Conservation (phyloP, 1,140 invertebrate genomes). For the Drosophila asahinai region DNA sequence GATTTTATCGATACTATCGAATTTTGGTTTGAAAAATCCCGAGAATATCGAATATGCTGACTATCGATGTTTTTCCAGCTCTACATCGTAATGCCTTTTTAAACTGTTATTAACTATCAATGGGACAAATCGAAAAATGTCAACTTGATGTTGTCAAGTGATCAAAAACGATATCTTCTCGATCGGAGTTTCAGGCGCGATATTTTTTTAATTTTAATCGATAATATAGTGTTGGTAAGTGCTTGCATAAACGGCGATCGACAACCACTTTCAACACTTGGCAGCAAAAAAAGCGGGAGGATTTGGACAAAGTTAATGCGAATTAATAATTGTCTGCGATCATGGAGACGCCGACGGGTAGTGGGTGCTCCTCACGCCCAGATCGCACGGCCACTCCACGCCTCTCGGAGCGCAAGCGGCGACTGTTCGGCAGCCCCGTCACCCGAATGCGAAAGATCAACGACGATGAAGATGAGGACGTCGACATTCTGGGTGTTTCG, state of each 20-base stretch:
- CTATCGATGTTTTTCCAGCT: too few relatives aligned
- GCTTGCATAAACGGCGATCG: neutral
- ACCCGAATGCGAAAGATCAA: conserved; percentile 47
- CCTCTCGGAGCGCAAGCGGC: conserved; percentile 73
- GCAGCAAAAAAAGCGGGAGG: conserved; percentile 72
- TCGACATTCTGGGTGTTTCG: conserved; percentile 61
- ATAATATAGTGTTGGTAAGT: neutral
- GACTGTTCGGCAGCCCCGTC: conserved; percentile 55
- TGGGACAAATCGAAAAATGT: too few relatives aligned
- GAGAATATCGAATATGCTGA: too few relatives aligned
- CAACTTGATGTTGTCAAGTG: too few relatives aligned
- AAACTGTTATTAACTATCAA: too few relatives aligned
- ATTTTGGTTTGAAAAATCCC: too few relatives aligned
- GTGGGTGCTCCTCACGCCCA: conserved; percentile 38
- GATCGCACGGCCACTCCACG: conserved; percentile 63
- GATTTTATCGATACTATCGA: too few relatives aligned
- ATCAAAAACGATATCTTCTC: too few relatives aligned
- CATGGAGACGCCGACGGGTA: conserved; percentile 75
- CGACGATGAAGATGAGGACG: conserved; percentile 49
- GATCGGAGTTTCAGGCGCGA: too few relatives aligned
- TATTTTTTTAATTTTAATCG: neutral
- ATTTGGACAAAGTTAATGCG: conserved; percentile 42
- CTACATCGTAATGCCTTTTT: too few relatives aligned
- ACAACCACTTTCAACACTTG: conserved; percentile 15
- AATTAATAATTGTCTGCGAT: conserved; percentile 29